Conservation (phyloP, 1,140 invertebrate species). For the Paralvinella palmiformis region DNA sequence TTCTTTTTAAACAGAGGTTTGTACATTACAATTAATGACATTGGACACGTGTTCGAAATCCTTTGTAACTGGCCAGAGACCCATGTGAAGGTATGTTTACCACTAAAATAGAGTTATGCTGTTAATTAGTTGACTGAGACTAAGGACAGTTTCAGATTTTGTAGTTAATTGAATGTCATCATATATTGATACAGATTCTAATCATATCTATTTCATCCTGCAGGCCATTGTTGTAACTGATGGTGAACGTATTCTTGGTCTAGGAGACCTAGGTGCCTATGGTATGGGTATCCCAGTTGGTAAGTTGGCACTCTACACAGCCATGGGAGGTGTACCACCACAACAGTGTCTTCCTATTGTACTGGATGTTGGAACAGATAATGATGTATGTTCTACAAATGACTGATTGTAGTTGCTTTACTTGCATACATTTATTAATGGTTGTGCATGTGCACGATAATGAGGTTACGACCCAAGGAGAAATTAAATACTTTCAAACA, state of each 20-base stretch:
- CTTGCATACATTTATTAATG: too few species aligned
- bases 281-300: conserved; percentile 97
- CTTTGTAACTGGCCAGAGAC: conserved; percentile 69
- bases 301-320: conserved; percentile 87
- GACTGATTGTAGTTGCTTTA: neutral
- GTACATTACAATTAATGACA: conserved; percentile 90
- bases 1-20: conserved; percentile 57
- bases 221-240: conserved; percentile 90
- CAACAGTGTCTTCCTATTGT: conserved; percentile 86
- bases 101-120: too few species aligned
- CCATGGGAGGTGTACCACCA: conserved; percentile 86
- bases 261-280: conserved; percentile 89
- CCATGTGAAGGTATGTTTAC: conserved; percentile 17
- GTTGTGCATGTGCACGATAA: too few species aligned
- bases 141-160: neutral
- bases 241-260: conserved; percentile 86
- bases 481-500: too few species aligned
- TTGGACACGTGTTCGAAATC: conserved; percentile 80
- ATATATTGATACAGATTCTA: neutral
- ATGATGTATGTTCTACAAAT: conserved; percentile 55
- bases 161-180: neutral
- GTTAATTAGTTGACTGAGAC: neutral
- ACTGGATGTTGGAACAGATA: conserved; percentile 89
- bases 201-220: neutral
- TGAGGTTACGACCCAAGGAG: too few species aligned